A percentile compares a stretch with the other conserved stretches of the same genome.
These are phyloP conservation scores for Drosophila truncata DNA, from an alignment of 1,140 invertebrate species.

Conservation along the genomic window DNA sequence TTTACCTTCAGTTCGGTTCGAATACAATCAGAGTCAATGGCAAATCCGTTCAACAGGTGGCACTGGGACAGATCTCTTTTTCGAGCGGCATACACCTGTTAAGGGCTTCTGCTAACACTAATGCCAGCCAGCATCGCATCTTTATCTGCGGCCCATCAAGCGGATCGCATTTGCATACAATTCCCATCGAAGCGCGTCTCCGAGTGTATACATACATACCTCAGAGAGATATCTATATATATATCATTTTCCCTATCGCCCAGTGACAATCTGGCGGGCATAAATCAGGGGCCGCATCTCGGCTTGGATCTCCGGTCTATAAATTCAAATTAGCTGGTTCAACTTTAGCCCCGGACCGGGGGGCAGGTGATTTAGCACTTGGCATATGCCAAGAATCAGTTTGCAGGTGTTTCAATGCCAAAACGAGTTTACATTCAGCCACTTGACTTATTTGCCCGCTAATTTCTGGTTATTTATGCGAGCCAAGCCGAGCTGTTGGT, in stretches of 20 bases:
- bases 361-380: constrained; percentile 73
- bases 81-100: constrained; percentile 31
- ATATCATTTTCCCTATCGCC: constrained; percentile 67
- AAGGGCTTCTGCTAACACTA: constrained; percentile 35
- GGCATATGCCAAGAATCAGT: constrained; percentile 40
- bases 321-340: constrained; percentile 73
- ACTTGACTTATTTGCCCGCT: constrained; percentile 74
- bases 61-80: constrained; percentile 22
- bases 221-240: constrained; percentile 15
- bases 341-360: constrained; percentile 60
- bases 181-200: constrained; percentile 49
- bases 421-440: constrained; percentile 67
- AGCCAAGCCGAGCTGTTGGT: constrained; percentile 5
- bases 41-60: constrained; percentile 58
- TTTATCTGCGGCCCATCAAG: constrained; percentile 34
- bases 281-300: constrained; percentile 63
- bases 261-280: constrained; percentile 65
- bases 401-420: constrained; percentile 71
- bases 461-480: constrained; percentile 79
- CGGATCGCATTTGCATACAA: constrained; percentile 65
- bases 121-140: constrained; percentile 29
- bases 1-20: constrained; percentile 12
- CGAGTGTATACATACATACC: constrained; percentile 14
- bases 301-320: constrained; percentile 69
- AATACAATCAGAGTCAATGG: background rate